Conservation (phyloP, 2,113 vertebrate species). For the Copsychus sechellarum region DNA sequence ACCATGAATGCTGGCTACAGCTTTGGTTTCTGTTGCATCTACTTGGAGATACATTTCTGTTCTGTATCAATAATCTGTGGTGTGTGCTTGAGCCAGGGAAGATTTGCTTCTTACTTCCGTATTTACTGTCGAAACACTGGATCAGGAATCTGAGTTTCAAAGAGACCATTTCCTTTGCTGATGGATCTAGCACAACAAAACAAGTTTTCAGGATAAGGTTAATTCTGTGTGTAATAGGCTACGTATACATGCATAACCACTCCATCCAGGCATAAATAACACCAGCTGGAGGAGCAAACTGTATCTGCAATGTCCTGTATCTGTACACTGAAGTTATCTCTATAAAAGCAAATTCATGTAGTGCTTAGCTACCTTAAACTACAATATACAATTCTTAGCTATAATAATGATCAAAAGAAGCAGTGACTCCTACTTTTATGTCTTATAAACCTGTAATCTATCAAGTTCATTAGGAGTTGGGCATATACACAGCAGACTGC, state of each 20-base stretch:
- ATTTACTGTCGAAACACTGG: background rate
- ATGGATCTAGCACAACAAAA: background rate
- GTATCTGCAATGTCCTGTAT: background rate
- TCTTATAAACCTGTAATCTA: background rate
- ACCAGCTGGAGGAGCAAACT: background rate
- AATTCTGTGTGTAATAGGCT: background rate
- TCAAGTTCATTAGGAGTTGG: background rate
- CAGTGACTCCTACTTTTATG: background rate
- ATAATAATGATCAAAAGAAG: background rate
- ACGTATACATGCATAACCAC: background rate
- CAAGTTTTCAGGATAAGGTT: background rate
- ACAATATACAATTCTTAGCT: background rate
- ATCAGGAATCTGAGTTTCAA: background rate
- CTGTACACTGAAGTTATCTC: background rate
- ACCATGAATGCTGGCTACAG: background rate
- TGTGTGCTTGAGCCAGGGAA: background rate
- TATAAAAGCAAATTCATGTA: background rate
- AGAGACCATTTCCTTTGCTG: background rate
- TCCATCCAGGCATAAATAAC: background rate
- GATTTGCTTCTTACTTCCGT: background rate
- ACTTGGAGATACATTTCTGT: background rate
- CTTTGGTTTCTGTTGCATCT: background rate
- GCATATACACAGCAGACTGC: background rate
- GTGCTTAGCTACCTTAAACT: background rate
- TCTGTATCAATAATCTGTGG: background rate